Percentiles rank a stretch among this genome's conserved stretches.
Conservation (phyloP, 2,888 invertebrate species). For the Mimachlamys varia region DNA sequence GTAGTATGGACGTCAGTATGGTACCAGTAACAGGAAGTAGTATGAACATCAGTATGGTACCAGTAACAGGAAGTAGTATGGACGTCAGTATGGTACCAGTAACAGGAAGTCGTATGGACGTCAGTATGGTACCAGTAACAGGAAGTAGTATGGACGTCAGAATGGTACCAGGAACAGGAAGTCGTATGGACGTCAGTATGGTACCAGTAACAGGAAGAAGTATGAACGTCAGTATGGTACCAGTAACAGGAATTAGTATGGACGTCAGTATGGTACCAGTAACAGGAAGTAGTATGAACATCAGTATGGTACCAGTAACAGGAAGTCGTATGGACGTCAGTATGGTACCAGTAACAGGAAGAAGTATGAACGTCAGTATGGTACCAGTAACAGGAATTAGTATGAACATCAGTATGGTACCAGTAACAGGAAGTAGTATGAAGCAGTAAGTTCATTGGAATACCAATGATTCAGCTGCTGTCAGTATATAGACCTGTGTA, state of each 20-base stretch:
- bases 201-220: too few relatives aligned
- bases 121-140: too few relatives aligned
- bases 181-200: too few relatives aligned
- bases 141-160: not conserved
- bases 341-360: too few relatives aligned
- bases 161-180: not conserved
- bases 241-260: conserved; percentile 1
- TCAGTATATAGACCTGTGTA: not conserved
- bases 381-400: not conserved
- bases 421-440: not conserved
- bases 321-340: too few relatives aligned
- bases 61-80: too few relatives aligned
- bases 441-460: not conserved
- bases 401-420: not conserved
- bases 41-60: too few relatives aligned
- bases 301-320: not conserved
- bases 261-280: too few relatives aligned
- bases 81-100: not conserved
- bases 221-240: not conserved
- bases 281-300: too few relatives aligned
- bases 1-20: not conserved
- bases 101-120: conserved; percentile 3
- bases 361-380: not conserved
- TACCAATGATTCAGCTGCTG: conserved; percentile 6
- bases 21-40: too few relatives aligned